These are phyloP conservation scores for Protonemura montana DNA, from an alignment of 2,888 invertebrate species.

Conservation along the genomic window DNA sequence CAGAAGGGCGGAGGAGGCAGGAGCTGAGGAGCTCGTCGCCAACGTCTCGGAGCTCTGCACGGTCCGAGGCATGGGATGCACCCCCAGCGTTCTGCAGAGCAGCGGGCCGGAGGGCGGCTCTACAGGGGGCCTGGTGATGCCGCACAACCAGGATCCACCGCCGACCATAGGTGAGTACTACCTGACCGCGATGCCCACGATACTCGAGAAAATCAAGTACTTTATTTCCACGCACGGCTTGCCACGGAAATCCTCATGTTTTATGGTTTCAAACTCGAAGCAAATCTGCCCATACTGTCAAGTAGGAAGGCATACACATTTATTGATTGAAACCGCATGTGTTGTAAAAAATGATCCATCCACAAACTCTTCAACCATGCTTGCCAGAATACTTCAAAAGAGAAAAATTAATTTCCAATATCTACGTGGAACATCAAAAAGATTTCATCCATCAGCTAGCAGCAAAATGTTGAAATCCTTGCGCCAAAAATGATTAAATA, in stretches of 20 bases:
- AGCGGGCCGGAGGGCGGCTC: constrained; percentile 20
- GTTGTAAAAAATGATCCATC: neutral
- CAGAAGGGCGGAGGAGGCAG: neutral
- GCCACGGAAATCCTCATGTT: too few relatives aligned
- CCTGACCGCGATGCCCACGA: neutral
- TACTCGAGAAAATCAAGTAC: too few relatives aligned
- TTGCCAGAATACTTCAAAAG: neutral
- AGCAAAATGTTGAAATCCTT: neutral
- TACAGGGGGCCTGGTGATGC: constrained; percentile 23
- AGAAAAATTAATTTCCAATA: neutral
- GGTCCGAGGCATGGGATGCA: constrained; percentile 34
- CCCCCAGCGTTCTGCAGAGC: constrained; percentile 39
- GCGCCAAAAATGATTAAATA: neutral
- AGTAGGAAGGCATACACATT: neutral
- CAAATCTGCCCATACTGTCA: too few relatives aligned
- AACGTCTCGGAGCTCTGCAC: neutral
- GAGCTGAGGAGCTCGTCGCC: neutral
- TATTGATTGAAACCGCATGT: neutral
- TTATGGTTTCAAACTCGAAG: too few relatives aligned
- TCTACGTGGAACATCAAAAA: neutral
- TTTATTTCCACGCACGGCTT: too few relatives aligned
- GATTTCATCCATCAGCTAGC: neutral
- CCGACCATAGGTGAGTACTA: constrained; percentile 1
- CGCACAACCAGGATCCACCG: constrained; percentile 13
- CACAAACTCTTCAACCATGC: neutral